A percentile compares a stretch with the other conserved stretches of the same genome.
Conservation (phyloP, 2,888 invertebrate species). For the Seira sanloemensis region DNA sequence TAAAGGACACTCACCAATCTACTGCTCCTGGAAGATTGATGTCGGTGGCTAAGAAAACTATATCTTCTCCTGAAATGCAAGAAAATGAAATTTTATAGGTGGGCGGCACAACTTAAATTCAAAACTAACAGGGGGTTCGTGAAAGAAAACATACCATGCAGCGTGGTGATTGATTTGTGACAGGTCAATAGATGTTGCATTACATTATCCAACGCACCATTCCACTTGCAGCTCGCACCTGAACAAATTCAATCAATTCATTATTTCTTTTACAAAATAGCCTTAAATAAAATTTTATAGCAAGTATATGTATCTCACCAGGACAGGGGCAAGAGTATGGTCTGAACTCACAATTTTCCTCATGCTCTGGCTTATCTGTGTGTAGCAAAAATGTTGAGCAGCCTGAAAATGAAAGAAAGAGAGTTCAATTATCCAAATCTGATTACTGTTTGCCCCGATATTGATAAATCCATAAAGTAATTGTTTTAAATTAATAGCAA, state of each 20-base stretch:
- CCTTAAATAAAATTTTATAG: neutral
- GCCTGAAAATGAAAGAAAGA: slow-evolving; percentile 75
- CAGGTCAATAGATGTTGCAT: slow-evolving; percentile 98
- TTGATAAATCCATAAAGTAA: no score
- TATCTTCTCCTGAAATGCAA: slow-evolving; percentile 87
- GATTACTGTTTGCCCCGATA: no score
- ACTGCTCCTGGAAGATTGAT: slow-evolving; percentile 99
- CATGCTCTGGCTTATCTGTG: slow-evolving; percentile 99
- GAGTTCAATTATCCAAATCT: no score
- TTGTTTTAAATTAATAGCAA: no score
- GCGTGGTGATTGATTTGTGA: slow-evolving; percentile 98
- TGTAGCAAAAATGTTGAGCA: slow-evolving; percentile 94
- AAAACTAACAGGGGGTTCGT: neutral
- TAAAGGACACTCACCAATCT: slow-evolving; percentile 82
- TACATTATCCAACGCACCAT: slow-evolving; percentile 97
- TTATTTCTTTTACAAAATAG: no score
- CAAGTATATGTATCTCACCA: slow-evolving; percentile 17
- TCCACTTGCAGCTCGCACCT: slow-evolving; percentile 99
- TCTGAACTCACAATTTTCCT: slow-evolving; percentile 98
- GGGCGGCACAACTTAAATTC: neutral
- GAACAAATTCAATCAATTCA: slow-evolving; percentile 80
- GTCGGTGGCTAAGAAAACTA: slow-evolving; percentile 99
- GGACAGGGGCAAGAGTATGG: slow-evolving; percentile 99
- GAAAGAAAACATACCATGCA: slow-evolving; percentile 83
- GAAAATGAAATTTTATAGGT: neutral